Evolutionary conservation across 2,113 vertebrate species (phyloP).

Genomic region (Xiphias gladius): DNA sequence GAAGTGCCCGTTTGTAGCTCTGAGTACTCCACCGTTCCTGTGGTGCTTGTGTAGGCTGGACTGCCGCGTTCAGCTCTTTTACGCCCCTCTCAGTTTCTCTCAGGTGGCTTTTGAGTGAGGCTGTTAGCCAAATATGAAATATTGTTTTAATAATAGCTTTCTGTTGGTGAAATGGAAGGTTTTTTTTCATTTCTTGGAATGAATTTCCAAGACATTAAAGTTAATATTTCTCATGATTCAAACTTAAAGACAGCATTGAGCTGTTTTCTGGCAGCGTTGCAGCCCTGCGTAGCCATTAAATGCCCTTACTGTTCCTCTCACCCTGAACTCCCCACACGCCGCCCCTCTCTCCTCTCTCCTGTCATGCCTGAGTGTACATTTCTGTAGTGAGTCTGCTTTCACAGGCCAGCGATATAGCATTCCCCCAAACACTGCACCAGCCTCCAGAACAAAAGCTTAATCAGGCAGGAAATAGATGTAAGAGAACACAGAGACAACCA

Average conservation of each 20-base stretch:
- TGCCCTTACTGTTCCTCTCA: conserved; percentile 22
- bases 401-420: conserved; percentile 68
- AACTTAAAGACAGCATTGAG: conserved; percentile 28
- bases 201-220: background rate
- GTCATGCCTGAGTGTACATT: conserved; percentile 65
- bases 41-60: conserved; percentile 24
- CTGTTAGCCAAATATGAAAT: conserved; percentile 26
- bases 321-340: background rate
- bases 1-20: conserved; percentile 30
- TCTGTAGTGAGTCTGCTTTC: conserved; percentile 62
- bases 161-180: background rate
- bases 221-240: conserved; percentile 23
- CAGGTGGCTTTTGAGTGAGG: conserved; percentile 35
- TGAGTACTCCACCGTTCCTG: conserved; percentile 1
- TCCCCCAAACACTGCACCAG: conserved; percentile 68
- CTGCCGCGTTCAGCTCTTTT: conserved; percentile 39
- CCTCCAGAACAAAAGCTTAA: conserved; percentile 71
- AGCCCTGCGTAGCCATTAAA: conserved; percentile 31
- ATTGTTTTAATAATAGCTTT: conserved; percentile 25
- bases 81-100: conserved; percentile 25
- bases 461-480: conserved; percentile 78
- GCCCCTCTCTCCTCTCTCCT: conserved; percentile 4
- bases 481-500: conserved; percentile 62
- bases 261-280: conserved; percentile 48
- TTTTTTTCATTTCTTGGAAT: background rate